Conservation (phyloP, 2,797 vertebrate species). For the Gallinago solitaria region DNA sequence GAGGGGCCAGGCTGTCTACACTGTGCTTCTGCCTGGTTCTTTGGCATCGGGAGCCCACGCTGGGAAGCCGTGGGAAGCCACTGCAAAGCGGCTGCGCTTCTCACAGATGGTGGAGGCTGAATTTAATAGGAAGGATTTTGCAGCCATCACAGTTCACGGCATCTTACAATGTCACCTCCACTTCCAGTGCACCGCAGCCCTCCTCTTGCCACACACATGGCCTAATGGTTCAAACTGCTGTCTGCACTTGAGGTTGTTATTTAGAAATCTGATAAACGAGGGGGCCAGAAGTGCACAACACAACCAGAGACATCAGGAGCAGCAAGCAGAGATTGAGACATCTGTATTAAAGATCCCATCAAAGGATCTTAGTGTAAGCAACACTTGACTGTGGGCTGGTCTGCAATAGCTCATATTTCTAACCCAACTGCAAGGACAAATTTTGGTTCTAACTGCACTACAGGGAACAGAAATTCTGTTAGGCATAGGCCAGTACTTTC, state of each 20-base stretch:
- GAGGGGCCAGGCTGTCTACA: rapidly evolving
- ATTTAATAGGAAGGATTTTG: not conserved
- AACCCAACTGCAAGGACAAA: not conserved
- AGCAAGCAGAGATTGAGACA: not conserved
- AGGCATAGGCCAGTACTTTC: not conserved
- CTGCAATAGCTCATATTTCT: not conserved
- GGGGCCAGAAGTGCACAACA: not conserved
- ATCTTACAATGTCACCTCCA: not conserved
- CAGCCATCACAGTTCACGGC: not conserved
- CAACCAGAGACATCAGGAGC: not conserved
- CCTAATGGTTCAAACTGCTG: not conserved
- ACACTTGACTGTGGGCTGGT: not conserved
- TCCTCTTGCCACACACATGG: rapidly evolving
- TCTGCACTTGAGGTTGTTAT: not conserved
- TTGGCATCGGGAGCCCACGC: rapidly evolving
- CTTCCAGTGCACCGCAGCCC: not conserved
- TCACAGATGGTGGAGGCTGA: not conserved
- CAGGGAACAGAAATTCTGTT: not conserved
- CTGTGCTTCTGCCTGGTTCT: not conserved
- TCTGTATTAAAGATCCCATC: not conserved
- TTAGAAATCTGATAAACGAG: not conserved
- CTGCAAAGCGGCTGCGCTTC: not conserved
- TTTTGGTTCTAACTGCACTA: not conserved
- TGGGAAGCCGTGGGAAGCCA: not conserved
- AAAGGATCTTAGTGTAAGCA: not conserved